Percentiles rank a stretch among this genome's conserved stretches.
Evolutionary conservation across 2,888 invertebrate species (phyloP).

Genomic region (Amiota mariae): DNA sequence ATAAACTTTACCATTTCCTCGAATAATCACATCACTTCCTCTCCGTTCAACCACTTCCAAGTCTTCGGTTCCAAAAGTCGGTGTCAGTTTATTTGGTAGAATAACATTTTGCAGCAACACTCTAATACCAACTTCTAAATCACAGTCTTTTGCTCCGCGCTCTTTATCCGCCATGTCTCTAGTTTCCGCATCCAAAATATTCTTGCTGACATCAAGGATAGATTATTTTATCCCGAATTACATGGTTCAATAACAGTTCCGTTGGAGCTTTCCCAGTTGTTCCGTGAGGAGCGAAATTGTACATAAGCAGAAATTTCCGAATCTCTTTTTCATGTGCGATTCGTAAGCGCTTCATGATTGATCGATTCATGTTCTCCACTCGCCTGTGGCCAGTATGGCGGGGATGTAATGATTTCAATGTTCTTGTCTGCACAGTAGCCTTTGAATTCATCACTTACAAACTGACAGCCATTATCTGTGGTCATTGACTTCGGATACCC

Average conservation of each 20-base stretch:
- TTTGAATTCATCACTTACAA: constrained; percentile 3
- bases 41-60: too few relatives aligned
- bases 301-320: background rate
- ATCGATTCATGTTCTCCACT: background rate
- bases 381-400: background rate
- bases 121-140: too few relatives aligned
- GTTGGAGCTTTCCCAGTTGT: background rate
- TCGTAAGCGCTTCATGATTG: background rate
- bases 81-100: too few relatives aligned
- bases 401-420: background rate
- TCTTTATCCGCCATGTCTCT: too few relatives aligned
- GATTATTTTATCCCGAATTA: background rate
- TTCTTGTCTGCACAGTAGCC: constrained; percentile 3
- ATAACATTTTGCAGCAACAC: too few relatives aligned
- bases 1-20: too few relatives aligned
- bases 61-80: too few relatives aligned
- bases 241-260: background rate
- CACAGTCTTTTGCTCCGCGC: too few relatives aligned
- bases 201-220: too few relatives aligned
- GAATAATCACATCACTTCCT: too few relatives aligned
- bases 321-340: background rate
- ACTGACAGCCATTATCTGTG: background rate
- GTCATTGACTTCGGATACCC: background rate
- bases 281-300: background rate
- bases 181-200: too few relatives aligned